Evolutionary conservation across 2,113 vertebrate species (phyloP).

Genomic region (Vireo altiloquus): DNA sequence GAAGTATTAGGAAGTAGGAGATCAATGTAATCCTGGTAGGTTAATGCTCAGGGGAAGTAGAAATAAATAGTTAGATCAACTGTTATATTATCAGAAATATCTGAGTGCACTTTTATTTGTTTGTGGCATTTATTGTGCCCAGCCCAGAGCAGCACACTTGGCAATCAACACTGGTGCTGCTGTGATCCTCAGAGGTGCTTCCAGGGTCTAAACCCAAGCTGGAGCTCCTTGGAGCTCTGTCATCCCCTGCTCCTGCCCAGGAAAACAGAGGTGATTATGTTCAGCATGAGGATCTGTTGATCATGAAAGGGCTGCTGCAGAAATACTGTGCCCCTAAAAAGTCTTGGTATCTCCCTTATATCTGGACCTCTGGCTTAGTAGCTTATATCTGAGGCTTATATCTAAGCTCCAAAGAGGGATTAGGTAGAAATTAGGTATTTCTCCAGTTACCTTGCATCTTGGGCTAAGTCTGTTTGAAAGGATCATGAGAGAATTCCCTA

Average conservation of each 20-base stretch:
- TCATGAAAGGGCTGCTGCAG: not conserved
- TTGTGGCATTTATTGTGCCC: not conserved
- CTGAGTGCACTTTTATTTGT: not conserved
- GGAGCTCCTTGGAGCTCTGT: not conserved
- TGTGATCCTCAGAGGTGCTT: not conserved
- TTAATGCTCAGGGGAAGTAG: not conserved
- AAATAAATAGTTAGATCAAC: not conserved
- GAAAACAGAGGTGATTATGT: not conserved
- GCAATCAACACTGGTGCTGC: not conserved
- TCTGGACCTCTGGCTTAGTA: not conserved
- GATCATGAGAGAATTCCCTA: not conserved
- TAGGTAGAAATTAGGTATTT: slow-evolving; percentile 1
- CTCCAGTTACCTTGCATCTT: not conserved
- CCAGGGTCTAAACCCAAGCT: not conserved
- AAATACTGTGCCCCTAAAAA: not conserved
- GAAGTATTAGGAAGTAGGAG: not conserved
- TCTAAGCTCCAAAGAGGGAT: not conserved
- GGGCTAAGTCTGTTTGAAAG: not conserved
- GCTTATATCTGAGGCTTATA: not conserved
- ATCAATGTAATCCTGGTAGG: not conserved
- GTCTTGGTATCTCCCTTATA: not conserved
- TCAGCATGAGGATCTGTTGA: not conserved
- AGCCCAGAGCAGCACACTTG: not conserved
- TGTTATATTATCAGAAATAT: not conserved
- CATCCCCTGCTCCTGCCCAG: not conserved